These are phyloP conservation scores for Ctenochaetus hawaiiensis DNA, from an alignment of 2,797 vertebrate genomes.

Conservation along the genomic window DNA sequence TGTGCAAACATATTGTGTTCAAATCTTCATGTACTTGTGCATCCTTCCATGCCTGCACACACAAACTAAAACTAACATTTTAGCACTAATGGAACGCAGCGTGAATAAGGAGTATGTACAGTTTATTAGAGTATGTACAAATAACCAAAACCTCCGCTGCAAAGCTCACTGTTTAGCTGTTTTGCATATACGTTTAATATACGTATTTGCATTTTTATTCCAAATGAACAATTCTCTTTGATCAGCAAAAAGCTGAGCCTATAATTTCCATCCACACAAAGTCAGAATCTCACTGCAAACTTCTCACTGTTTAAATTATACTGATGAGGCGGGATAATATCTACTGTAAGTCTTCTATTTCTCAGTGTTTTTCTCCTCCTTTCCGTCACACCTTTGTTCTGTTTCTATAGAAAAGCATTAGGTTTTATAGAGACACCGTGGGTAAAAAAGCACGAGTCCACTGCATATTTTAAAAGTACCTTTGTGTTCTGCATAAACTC, in stretches of 20 bases:
- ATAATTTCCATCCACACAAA: constrained; percentile 49
- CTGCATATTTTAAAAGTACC: constrained; percentile 14
- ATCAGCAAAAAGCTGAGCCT: constrained; percentile 73
- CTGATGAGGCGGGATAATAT: constrained; percentile 63
- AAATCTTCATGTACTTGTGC: not conserved
- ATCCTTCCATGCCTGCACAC: not conserved
- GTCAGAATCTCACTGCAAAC: constrained; percentile 44
- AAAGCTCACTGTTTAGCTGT: constrained; percentile 1
- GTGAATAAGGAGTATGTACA: constrained; percentile 6
- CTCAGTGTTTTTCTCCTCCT: constrained; percentile 3
- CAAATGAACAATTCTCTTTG: constrained; percentile 73
- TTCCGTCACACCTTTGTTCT: constrained; percentile 26
- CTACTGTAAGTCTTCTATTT: constrained; percentile 33
- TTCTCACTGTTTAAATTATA: constrained; percentile 66
- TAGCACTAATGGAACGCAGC: not conserved
- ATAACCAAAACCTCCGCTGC: constrained; percentile 15
- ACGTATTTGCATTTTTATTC: constrained; percentile 34
- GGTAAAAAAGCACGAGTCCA: not conserved
- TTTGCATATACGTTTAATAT: constrained; percentile 47
- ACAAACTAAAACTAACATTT: not conserved
- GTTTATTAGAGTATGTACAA: constrained; percentile 11
- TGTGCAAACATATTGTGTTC: not conserved
- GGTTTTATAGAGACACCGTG: not conserved
- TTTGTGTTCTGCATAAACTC: constrained; percentile 13
- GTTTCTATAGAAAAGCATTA: not conserved